Evolutionary conservation across 2,113 vertebrate species (phyloP), one percentile per base, ranked within the genome.

Genomic region (Cottus gobio): DNA sequence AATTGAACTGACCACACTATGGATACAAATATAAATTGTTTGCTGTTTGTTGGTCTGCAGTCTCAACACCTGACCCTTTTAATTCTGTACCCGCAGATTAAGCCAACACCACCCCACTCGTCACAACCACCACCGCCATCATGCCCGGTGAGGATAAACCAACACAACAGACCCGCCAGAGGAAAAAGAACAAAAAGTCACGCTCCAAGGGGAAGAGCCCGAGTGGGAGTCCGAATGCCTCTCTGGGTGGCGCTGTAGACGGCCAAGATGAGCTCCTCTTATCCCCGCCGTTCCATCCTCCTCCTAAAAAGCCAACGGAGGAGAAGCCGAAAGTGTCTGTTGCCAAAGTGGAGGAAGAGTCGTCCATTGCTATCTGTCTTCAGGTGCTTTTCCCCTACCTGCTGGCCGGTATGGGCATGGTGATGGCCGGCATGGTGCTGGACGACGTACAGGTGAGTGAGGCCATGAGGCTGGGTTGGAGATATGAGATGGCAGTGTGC

Each of bases 401-500:
- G 82, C 88, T 97, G 50, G 97, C 98, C 30, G 98, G 98, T 68
- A 95, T 98, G 90, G 98, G 98, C 46, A 97, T 99, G 95, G 96
- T 98, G 64, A 91, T 96, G 94, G 98, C 98, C 0, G 98, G 98
- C 50, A 93, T 98, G 95, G 97, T 98, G 86, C 92, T 99, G 90
- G 94, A 97, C 92, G 90, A 82, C 13, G 96, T 98, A 50, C 96
- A 98, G 97, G 97, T 99, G 54, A 88, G 91, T 79, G n/a, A 34
- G 2, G 5, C 16, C 26, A 2, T 30, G 10, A 37, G 61, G 4
- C 13, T 16, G 34, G 60, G 13, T 62, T 62, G 12, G 39, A 46
- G 8, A 30, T 2, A 20, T 30, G 26, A 71, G 15, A 13, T 39
- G 13, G 50, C 13, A 42, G 24, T 30, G 26, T 44, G 11, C 11